A percentile compares a stretch with the other conserved stretches of the same genome.
phyloP scores from a whole-genome alignment of 2,797 vertebrate species.

The Galago senegalensis region DNA sequence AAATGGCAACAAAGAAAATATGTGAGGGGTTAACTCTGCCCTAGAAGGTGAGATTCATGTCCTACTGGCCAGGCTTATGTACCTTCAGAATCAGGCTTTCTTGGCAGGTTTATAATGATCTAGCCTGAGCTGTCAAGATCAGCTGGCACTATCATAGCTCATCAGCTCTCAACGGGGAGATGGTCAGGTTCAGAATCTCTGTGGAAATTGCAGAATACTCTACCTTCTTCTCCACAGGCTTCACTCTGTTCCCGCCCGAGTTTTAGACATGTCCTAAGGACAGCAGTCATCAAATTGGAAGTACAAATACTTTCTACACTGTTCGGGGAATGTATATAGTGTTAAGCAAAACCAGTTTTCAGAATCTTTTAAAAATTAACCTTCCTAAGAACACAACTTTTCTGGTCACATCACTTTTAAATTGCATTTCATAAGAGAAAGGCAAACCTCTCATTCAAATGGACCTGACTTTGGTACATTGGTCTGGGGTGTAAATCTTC shows the following conservation, averaged over 20 bases:
- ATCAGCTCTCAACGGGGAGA: neutral
- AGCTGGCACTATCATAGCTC: neutral
- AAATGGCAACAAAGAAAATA: neutral
- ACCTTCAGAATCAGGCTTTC: neutral
- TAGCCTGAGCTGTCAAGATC: neutral
- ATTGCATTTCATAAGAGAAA: slow-evolving; percentile 34
- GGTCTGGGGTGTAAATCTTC: neutral
- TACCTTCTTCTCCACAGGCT: neutral
- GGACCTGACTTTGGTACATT: neutral
- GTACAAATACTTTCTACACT: neutral
- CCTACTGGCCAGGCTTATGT: fast-evolving
- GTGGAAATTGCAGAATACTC: neutral
- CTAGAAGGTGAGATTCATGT: neutral
- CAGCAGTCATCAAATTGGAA: neutral
- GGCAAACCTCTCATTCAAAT: neutral
- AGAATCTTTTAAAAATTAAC: neutral
- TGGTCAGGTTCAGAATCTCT: neutral
- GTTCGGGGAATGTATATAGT: neutral
- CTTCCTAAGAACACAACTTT: neutral
- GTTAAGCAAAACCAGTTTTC: neutral
- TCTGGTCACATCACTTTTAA: neutral
- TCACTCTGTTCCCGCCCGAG: neutral
- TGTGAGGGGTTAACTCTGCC: neutral
- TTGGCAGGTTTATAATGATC: neutral
- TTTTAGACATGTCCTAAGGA: neutral